Evolutionary conservation across 2,888 invertebrate species (phyloP), one percentile per base, ranked within the genome.

Genomic region (Nomada ferruginata): DNA sequence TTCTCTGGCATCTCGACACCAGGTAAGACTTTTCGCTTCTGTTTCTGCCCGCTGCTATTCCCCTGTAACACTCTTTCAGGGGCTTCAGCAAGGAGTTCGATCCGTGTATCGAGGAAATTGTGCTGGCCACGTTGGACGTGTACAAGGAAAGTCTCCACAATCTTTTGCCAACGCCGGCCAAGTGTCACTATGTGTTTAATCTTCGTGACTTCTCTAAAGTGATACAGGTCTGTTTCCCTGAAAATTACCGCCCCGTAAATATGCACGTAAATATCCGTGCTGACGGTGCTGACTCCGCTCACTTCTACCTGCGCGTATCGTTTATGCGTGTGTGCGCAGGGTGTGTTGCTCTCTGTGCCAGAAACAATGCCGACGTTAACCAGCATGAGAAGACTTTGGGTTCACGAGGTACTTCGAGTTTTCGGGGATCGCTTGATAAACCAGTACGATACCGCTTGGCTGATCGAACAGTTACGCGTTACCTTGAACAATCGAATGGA

Each of bases 31-130:
- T 7, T 36, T 36, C 36, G 36, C 36, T 36, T 7, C 36, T 36
- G 36, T 0, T 7, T 7, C 36, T 36, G 36, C 36, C 36, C 7
- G 36, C 36, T 36, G 36, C 36, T 7, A 36, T 36, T 36, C 36
- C 7, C 36, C 7, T 36, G 36, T 36, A 36, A 0, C 7, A 7
- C 36, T 72, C 82, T 82, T 82, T 1, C 75, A 93, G 93, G 83
- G 98, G 98, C 9, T 99, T 99, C 94, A 97, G 98, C 15, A 98
- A 98, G 93, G 98, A 98, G 79, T 99, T 99, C 93, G 98, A 98
- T 94, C 97, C 98, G 0, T 98, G 97, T 90, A 97, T 98, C 74
- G 97, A 97, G 72, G 97, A 98, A 94, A 95, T 99, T 72, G 98
- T 99, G 2, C 92, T 94, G 69, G 98, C 97, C 0, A 99, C 99